Base-by-base conservation (phyloP, 2,113 vertebrate genomes). In the Falcunculus frontatus region DNA sequence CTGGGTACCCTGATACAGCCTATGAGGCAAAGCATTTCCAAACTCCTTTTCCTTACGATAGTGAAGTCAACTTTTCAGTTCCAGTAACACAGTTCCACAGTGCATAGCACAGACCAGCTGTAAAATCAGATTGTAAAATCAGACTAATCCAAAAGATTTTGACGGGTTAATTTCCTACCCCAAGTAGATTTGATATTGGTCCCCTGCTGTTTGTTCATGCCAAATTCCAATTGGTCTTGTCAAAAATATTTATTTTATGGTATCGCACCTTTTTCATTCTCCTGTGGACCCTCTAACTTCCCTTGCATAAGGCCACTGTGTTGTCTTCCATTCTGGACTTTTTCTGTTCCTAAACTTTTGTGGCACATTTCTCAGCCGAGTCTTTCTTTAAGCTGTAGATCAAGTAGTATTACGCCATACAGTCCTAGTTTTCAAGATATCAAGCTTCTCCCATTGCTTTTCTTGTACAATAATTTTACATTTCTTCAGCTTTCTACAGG, bases 291-390 rank as follows among this genome's bases (percentile, higher is more conserved):
- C 13, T 78, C 32, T 47, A 50, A 18, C 9, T 17, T 91, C 25
- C 21, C 18, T 37, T 0, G 0, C 22, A 37, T 6, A 14, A 3
- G 11, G 6, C 6, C 3, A 2, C 4, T 64, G 5, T 37, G 6
- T 22, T 62, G 25, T 41, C 46, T 84, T 74, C 47, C 11, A 52
- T 64, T 47, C 35, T 56, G 44, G 16, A 56, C 23, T 26, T 76
- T 60, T 70, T 47, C 27, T 50, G 25, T 62, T 52, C 16, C 62
- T 62, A 33, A 72, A 62, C 2, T 42, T 81, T 67, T 39, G 4
- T 8, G 65, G 68, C 35, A 50, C 4, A 25, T 39, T 75, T 47
- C 10, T 72, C 26, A 73, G 44, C 16, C 67, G 62, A 62, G n/a
- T 25, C 29, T 85, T 70, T 32, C 44, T 64, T 81, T 65, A 69